A percentile compares a stretch with the other conserved stretches of the same genome.
phyloP scores from a whole-genome alignment of 2,888 invertebrate species.

The Rugalucina vietnamica region DNA sequence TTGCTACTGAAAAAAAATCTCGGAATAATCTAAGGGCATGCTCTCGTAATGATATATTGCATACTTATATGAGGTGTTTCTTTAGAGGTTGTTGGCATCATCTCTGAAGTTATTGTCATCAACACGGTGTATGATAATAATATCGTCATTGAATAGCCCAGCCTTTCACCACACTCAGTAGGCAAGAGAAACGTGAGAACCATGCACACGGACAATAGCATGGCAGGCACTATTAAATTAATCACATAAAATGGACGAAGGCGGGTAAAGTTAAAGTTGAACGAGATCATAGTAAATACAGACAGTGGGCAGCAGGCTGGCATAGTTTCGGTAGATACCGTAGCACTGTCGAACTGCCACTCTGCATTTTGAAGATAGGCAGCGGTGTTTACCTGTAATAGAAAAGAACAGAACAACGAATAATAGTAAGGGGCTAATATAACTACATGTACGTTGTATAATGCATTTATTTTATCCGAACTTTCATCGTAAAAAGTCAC shows the following conservation, averaged over 20 bases:
- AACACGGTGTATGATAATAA: neutral
- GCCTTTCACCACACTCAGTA: neutral
- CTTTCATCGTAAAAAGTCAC: no score
- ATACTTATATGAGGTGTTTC: neutral
- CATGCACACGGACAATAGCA: neutral
- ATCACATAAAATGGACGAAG: neutral
- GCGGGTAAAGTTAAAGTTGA: neutral
- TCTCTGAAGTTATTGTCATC: neutral
- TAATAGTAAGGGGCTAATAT: no score
- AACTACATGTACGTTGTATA: no score
- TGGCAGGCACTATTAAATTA: neutral
- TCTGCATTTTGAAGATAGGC: neutral
- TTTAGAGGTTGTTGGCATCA: neutral
- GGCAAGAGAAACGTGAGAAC: neutral
- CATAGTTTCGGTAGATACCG: neutral
- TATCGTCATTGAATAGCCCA: neutral
- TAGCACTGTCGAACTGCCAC: neutral
- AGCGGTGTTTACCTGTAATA: neutral
- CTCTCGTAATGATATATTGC: no score
- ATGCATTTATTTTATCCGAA: no score
- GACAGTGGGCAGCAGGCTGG: neutral
- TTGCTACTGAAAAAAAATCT: no score
- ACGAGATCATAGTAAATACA: neutral
- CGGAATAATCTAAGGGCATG: no score
- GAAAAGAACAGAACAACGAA: no score